Conservation (phyloP, 2,888 invertebrate species). For the Philereme vetulata region DNA sequence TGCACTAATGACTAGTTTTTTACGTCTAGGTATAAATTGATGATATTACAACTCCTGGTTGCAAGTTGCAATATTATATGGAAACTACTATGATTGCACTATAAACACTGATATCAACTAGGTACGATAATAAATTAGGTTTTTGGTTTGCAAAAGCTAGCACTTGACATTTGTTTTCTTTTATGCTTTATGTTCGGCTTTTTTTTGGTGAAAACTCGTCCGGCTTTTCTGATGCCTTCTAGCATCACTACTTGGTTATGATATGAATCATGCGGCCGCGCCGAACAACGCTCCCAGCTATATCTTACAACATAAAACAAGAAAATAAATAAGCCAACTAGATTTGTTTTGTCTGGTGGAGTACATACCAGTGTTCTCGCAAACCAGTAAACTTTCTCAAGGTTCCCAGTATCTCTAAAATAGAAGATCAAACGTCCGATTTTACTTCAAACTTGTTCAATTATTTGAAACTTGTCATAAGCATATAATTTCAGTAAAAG, state of each 20-base stretch:
- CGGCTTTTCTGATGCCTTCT: conserved; percentile 6
- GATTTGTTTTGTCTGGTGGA: conserved; percentile 50
- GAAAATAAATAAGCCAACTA: conserved; percentile 53
- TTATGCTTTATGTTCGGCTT: too few species aligned
- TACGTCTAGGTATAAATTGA: too few species aligned
- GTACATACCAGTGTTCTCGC: conserved; percentile 35
- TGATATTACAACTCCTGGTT: too few species aligned
- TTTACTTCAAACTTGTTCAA: background rate
- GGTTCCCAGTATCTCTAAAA: conserved; percentile 8
- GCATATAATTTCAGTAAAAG: too few species aligned
- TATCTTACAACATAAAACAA: conserved; percentile 51
- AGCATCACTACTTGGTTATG: conserved; percentile 33
- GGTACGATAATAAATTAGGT: too few species aligned
- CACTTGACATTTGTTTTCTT: too few species aligned
- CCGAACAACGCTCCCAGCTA: conserved; percentile 48
- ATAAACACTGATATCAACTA: too few species aligned
- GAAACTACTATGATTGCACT: too few species aligned
- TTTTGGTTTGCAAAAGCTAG: too few species aligned
- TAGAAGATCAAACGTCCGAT: conserved; percentile 18
- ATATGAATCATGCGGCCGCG: conserved; percentile 64
- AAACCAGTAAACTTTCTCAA: conserved; percentile 14
- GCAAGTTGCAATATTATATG: too few species aligned
- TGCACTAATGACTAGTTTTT: too few species aligned
- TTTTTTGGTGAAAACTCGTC: background rate
- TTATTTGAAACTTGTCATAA: too few species aligned